These are phyloP conservation scores for Siderastrea siderea DNA, from an alignment of 92 coral and sea anemone species.

Conservation along the genomic window DNA sequence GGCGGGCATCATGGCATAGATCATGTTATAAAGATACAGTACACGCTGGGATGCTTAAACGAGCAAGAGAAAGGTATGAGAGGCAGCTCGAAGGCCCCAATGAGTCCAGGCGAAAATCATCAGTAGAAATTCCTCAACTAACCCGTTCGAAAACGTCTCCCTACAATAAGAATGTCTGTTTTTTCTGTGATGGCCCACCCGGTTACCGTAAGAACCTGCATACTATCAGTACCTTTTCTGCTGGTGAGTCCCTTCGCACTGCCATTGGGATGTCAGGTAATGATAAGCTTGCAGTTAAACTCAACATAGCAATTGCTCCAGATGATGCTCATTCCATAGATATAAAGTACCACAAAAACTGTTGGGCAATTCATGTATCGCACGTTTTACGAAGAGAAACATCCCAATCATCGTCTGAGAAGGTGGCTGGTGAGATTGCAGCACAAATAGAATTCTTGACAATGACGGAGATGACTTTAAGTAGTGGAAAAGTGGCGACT, in stretches of 20 bases:
- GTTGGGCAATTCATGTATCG: slow-evolving; percentile 70
- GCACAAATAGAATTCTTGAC: slow-evolving; percentile 79
- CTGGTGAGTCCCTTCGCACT: slow-evolving; percentile 67
- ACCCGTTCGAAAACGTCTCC: slow-evolving; percentile 77
- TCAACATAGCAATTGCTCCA: slow-evolving; percentile 53
- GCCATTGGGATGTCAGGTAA: slow-evolving; percentile 49
- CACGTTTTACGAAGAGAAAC: slow-evolving; percentile 52
- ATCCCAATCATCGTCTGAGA: slow-evolving; percentile 28
- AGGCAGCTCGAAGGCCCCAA: slow-evolving; percentile 68
- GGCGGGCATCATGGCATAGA: slow-evolving; percentile 76
- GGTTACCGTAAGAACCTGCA: slow-evolving; percentile 55
- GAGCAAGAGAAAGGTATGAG: slow-evolving; percentile 71
- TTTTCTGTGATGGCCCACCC: slow-evolving; percentile 71
- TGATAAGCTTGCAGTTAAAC: slow-evolving; percentile 70
- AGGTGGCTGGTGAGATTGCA: slow-evolving; percentile 62
- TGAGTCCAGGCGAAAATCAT: slow-evolving; percentile 66
- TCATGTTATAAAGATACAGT: slow-evolving; percentile 74
- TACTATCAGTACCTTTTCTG: slow-evolving; percentile 55
- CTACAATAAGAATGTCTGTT: slow-evolving; percentile 66
- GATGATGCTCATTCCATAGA: slow-evolving; percentile 78
- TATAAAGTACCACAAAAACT: slow-evolving; percentile 48
- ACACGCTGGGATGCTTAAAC: slow-evolving; percentile 75
- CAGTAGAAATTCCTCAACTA: slow-evolving; percentile 52
- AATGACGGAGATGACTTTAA: slow-evolving; percentile 56
- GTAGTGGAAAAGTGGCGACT: slow-evolving; percentile 42